phyloP scores from a whole-genome alignment of 30 jellyfish, hydroid and myxozoan genomes.

The Aurelia coerulea region DNA sequence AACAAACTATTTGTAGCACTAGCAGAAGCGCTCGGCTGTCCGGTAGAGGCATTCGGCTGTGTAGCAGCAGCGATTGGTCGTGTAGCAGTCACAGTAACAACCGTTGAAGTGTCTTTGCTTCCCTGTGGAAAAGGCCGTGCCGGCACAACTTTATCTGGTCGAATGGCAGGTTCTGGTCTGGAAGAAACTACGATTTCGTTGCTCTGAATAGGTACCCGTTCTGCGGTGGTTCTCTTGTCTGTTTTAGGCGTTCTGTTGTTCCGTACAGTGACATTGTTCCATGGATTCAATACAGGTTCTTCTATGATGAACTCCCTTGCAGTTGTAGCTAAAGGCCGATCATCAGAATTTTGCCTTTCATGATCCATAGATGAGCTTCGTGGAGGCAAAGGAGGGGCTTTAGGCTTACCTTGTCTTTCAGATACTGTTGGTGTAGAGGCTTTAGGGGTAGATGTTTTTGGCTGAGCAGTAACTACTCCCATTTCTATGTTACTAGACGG shows the following conservation, averaged over 20 bases:
- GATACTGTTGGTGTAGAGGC: not conserved
- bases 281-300: slow-evolving; percentile 14
- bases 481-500: not conserved
- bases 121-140: not conserved
- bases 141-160: not conserved
- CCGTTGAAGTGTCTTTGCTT: not conserved
- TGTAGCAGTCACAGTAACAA: not conserved
- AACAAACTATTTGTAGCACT: not conserved
- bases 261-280: slow-evolving; percentile 40
- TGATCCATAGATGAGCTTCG: slow-evolving; percentile 16
- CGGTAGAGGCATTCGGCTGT: not conserved
- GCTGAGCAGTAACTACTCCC: not conserved
- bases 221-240: not conserved
- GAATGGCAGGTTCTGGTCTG: not conserved
- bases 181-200: not conserved
- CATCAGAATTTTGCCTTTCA: not conserved
- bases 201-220: not conserved
- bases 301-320: not conserved
- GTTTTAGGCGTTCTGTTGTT: slow-evolving; percentile 15
- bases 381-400: slow-evolving; percentile 53
- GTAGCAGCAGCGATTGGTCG: not conserved
- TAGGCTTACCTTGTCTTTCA: slow-evolving; percentile 3
- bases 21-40: not conserved
- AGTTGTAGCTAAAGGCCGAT: not conserved
- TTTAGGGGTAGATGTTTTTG: not conserved